phyloP scores from a whole-genome alignment of 2,113 vertebrate genomes.

The Tragelaphus imberbis region DNA sequence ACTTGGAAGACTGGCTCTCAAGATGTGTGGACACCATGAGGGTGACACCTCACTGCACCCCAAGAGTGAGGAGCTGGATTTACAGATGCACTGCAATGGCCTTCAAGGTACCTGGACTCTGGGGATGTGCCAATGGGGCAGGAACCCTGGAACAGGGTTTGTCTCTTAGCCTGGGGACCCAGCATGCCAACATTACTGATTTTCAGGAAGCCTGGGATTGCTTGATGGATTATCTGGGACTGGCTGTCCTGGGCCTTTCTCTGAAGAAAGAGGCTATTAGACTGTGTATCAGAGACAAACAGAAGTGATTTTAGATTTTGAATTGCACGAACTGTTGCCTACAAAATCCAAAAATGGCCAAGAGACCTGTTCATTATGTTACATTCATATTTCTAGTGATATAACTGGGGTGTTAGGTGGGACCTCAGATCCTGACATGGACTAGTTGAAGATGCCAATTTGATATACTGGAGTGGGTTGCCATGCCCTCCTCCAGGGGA shows the following conservation, averaged over 20 bases:
- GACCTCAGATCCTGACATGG: not conserved
- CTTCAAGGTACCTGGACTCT: not conserved
- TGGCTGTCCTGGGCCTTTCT: not conserved
- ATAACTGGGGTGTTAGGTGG: not conserved
- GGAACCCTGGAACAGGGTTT: not conserved
- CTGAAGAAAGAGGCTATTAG: not conserved
- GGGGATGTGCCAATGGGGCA: accelerated
- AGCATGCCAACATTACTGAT: not conserved
- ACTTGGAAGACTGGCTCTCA: not conserved
- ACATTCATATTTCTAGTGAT: not conserved
- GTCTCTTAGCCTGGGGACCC: not conserved
- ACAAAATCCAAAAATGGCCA: not conserved
- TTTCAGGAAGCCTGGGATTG: not conserved
- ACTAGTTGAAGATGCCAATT: not conserved
- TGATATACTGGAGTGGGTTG: not conserved
- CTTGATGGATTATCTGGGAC: not conserved
- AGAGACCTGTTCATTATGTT: not conserved
- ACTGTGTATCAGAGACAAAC: not conserved
- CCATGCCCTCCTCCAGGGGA: not conserved
- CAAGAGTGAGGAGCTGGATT: not conserved
- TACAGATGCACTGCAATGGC: not conserved
- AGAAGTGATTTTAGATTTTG: not conserved
- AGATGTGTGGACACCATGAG: accelerated
- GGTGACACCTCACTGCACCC: accelerated
- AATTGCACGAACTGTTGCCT: no score